Evolutionary conservation across 2,797 vertebrate genomes (phyloP).

Genomic region (Galagoides demidoff): DNA sequence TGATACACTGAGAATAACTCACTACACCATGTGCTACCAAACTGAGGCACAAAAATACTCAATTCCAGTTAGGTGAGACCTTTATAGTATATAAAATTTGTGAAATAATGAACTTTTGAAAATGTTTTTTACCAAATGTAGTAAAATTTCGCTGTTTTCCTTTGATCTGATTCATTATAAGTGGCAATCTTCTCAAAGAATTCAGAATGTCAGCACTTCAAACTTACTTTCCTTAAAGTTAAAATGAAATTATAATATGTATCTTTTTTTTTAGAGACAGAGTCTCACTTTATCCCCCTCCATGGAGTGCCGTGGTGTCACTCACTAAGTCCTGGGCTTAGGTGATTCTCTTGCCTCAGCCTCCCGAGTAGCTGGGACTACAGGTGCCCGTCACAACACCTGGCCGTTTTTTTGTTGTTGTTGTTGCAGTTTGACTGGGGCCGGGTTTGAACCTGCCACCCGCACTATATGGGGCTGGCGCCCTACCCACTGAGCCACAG

Average conservation of each 20-base stretch:
- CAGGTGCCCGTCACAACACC: too few species aligned
- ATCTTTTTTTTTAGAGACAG: background rate
- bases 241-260: background rate
- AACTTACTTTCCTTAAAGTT: slow-evolving; percentile 10
- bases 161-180: background rate
- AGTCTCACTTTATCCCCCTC: too few species aligned
- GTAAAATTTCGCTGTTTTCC: slow-evolving; percentile 1
- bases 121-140: background rate
- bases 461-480: too few species aligned
- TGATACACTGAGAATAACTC: slow-evolving; percentile 17
- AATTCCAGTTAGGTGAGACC: slow-evolving; percentile 11
- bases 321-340: too few species aligned
- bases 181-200: background rate
- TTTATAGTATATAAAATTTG: background rate
- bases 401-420: too few species aligned
- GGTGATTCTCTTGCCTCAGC: too few species aligned
- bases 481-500: too few species aligned
- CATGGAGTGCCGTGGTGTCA: too few species aligned
- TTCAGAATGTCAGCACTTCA: slow-evolving; percentile 12
- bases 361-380: too few species aligned
- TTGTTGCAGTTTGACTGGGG: too few species aligned
- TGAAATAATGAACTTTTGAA: background rate
- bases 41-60: background rate
- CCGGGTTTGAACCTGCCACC: too few species aligned
- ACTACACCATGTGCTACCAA: background rate